Base-by-base conservation (phyloP, 2,797 vertebrate species). In the Sebastes itinus region DNA sequence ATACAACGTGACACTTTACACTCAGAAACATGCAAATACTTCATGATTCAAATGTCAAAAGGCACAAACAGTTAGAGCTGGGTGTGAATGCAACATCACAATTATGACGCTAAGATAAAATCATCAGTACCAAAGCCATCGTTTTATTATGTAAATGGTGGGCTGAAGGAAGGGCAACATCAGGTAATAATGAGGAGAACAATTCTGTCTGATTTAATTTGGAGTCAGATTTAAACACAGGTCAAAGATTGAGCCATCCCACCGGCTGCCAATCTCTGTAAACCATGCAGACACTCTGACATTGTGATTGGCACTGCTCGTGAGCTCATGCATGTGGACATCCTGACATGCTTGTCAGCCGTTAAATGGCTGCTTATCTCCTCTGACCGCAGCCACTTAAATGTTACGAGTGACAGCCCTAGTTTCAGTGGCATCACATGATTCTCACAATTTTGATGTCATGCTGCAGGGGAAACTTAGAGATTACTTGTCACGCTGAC, bases 331-430 rank as follows among this genome's bases (percentile, higher is more conserved):
- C 81, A 82, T 46, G 68, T 35, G 62, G 61, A 87, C 28, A 55
- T 23, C 2, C 65, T 38, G 72, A 75, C 69, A 62, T 32, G 61
- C 52, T 76, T 58, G 80, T 58, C 79, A 81, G 82, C 58, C 20
- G 67, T 74, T 78, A 71, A 85, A 82, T 63, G 78, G 71, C 72
- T 80, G 70, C 79, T 84, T 79, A 82, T 90, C 76, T 80, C 20
- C 11, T 63, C 74, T 72, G 75, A 84, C 66, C 52, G 55, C 75
- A 77, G 67, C 72, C 64, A 54, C 69, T 81, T 67, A 77, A 80
- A 62, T 61, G 72, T 16, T 46, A 16, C 27, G 87, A 88, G 69
- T 74, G 88, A 80, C 86, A 83, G 78, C 60, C 7, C 68, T 25
- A 27, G 18, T 77, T 87, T 74, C 54, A 62, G 64, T 35, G 54